A percentile compares a stretch with the other conserved stretches of the same genome.
phyloP scores from a whole-genome alignment of 2,888 invertebrate genomes.

The Folsomia manolachei region DNA sequence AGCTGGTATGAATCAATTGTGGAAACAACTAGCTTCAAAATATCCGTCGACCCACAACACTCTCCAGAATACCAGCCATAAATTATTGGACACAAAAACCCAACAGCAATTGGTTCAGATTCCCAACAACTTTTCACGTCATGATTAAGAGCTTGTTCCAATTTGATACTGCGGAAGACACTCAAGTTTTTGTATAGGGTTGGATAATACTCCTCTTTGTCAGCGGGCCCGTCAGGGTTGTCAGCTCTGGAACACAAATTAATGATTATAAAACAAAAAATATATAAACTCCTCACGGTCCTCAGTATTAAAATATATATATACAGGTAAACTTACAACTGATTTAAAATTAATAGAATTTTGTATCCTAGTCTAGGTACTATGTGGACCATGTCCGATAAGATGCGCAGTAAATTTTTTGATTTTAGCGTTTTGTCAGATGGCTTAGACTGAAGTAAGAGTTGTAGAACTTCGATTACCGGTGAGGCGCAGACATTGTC shows the following conservation, averaged over 20 bases:
- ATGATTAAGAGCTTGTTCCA: conserved; percentile 44
- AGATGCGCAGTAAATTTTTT: conserved; percentile 42
- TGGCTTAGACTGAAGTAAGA: conserved; percentile 38
- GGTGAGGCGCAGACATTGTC: conserved; percentile 32
- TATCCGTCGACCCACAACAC: conserved; percentile 71
- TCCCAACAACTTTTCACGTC: conserved; percentile 49
- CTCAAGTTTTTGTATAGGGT: conserved; percentile 43
- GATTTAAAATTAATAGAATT: conserved; percentile 42
- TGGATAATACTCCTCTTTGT: conserved; percentile 24
- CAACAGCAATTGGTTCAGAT: conserved; percentile 42
- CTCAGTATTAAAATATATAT: too few relatives aligned
- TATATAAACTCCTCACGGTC: too few relatives aligned
- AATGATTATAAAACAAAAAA: too few relatives aligned
- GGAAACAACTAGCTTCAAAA: conserved; percentile 84
- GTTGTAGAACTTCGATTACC: conserved; percentile 38
- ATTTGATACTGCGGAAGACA: conserved; percentile 42
- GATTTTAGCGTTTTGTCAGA: conserved; percentile 42
- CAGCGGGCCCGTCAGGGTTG: conserved; percentile 26
- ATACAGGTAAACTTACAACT: conserved; percentile 32
- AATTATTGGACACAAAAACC: conserved; percentile 42
- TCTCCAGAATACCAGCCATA: conserved; percentile 46
- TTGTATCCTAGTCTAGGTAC: conserved; percentile 41
- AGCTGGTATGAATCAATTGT: conserved; percentile 86
- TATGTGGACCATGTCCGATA: conserved; percentile 42
- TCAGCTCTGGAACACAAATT: conserved; percentile 11